phyloP scores from a whole-genome alignment of 2,888 invertebrate species.

The Plusia festucae region DNA sequence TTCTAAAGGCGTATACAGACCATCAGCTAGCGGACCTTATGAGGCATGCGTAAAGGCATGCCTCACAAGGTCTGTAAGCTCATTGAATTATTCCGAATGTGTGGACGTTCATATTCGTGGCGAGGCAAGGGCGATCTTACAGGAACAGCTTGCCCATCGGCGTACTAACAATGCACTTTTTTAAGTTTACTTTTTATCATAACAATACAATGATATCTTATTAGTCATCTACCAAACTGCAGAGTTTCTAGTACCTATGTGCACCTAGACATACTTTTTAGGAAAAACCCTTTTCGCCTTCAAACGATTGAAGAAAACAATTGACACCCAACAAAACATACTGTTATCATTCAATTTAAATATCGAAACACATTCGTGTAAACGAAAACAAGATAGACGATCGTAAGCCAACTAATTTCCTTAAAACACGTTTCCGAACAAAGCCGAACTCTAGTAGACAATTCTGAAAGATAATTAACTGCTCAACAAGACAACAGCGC shows the following conservation, averaged over 20 bases:
- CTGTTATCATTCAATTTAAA: slow-evolving; percentile 1
- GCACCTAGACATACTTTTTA: background rate
- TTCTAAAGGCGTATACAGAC: too few relatives aligned
- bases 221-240: too few relatives aligned
- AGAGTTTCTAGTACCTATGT: background rate
- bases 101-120: too few relatives aligned
- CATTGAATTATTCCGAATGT: too few relatives aligned
- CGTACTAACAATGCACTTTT: too few relatives aligned
- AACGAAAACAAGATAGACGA: slow-evolving; percentile 16
- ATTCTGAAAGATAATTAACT: slow-evolving; percentile 59
- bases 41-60: too few relatives aligned
- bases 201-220: too few relatives aligned
- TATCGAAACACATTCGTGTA: background rate
- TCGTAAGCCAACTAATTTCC: slow-evolving; percentile 30
- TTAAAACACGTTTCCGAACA: slow-evolving; percentile 32
- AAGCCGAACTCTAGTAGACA: slow-evolving; percentile 53
- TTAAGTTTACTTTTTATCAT: too few relatives aligned
- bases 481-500: slow-evolving; percentile 52
- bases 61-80: too few relatives aligned
- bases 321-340: background rate
- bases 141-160: too few relatives aligned
- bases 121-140: too few relatives aligned
- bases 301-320: background rate
- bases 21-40: too few relatives aligned
- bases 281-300: background rate